Conservation (phyloP, 2,113 vertebrate genomes). For the Sinocyclocheilus anophthalmus region DNA sequence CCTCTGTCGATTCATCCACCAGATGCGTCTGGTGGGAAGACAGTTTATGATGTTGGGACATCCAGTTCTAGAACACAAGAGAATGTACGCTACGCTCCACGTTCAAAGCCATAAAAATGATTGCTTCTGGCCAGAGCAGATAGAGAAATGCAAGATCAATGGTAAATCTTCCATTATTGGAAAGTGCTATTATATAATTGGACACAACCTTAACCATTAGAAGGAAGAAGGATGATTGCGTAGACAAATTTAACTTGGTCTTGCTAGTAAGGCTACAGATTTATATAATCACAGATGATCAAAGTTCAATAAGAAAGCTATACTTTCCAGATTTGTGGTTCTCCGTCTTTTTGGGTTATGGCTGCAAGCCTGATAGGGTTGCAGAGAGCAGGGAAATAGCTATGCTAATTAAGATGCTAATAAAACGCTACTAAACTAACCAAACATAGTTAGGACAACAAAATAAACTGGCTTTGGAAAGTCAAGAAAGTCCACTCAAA, state of each 20-base stretch:
- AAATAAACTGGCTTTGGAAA: neutral
- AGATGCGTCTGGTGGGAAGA: conserved; percentile 67
- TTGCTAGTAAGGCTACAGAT: neutral
- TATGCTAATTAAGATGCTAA: neutral
- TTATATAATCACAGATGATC: neutral
- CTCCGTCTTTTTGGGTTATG: too few relatives aligned
- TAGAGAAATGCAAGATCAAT: too few relatives aligned
- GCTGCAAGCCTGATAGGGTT: too few relatives aligned
- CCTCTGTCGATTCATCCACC: conserved; percentile 66
- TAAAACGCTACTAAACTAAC: neutral
- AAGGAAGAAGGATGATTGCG: neutral
- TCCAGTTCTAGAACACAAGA: conserved; percentile 62
- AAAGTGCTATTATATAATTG: neutral
- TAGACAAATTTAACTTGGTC: neutral
- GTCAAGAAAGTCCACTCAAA: neutral
- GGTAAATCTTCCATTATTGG: neutral
- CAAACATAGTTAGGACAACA: too few relatives aligned
- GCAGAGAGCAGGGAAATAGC: neutral
- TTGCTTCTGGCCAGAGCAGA: neutral
- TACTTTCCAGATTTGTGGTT: too few relatives aligned
- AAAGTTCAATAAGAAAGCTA: too few relatives aligned
- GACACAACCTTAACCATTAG: conserved; percentile 1
- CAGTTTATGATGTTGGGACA: conserved; percentile 61
- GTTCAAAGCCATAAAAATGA: conserved; percentile 44
- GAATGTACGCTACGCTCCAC: conserved; percentile 58